Evolutionary conservation across 2,888 invertebrate species (phyloP).

Genomic region (Sacculina carcini): DNA sequence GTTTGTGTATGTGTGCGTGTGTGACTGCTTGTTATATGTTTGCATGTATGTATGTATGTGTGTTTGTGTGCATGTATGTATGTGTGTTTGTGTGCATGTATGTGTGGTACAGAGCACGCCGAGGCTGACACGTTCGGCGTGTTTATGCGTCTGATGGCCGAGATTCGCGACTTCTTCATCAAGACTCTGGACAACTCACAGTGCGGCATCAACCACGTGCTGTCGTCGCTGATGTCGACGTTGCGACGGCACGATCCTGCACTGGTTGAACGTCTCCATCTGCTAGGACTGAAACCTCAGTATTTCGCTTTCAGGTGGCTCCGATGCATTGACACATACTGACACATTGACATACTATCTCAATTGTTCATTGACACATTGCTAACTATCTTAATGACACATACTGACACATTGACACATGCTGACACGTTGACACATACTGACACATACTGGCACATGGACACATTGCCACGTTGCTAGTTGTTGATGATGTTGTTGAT

Average conservation of each 20-base stretch:
- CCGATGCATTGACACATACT: too few relatives aligned
- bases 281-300: slow-evolving; percentile 71
- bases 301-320: slow-evolving; percentile 71
- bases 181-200: slow-evolving; percentile 79
- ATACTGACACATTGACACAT: too few relatives aligned
- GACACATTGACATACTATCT: background rate
- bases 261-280: slow-evolving; percentile 46
- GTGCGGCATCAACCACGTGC: slow-evolving; percentile 69
- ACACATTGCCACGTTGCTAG: background rate
- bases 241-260: slow-evolving; percentile 47
- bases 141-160: slow-evolving; percentile 92
- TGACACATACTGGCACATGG: too few relatives aligned
- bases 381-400: background rate
- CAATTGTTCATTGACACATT: background rate
- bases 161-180: slow-evolving; percentile 90
- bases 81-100: background rate
- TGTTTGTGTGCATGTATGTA: background rate
- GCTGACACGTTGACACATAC: too few relatives aligned
- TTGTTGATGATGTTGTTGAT: background rate
- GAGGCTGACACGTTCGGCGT: slow-evolving; percentile 96
- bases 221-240: slow-evolving; percentile 49
- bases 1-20: too few relatives aligned
- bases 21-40: too few relatives aligned
- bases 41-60: too few relatives aligned
- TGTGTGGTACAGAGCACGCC: slow-evolving; percentile 40